Conservation (phyloP, 2,888 invertebrate genomes). For the Euplagia quadripunctaria region DNA sequence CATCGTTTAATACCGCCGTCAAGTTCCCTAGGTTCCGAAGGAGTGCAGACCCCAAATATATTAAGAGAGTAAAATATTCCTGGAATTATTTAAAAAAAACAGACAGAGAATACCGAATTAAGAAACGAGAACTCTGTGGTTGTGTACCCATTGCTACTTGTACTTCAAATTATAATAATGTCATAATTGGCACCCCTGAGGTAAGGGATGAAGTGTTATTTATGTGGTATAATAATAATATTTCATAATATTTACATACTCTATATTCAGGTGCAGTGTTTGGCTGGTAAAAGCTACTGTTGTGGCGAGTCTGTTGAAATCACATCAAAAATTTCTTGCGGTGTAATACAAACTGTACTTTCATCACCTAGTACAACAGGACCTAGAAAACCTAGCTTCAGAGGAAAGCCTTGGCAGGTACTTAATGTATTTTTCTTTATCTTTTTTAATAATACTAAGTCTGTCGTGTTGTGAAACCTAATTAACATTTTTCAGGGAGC, state of each 20-base stretch:
- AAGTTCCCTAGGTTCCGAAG: conserved; percentile 78
- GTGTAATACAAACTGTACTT: conserved; percentile 74
- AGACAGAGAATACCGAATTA: conserved; percentile 59
- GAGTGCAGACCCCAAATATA: conserved; percentile 45
- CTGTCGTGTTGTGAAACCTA: background rate
- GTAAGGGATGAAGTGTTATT: background rate
- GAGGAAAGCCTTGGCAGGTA: conserved; percentile 92
- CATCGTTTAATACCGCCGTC: conserved; percentile 71
- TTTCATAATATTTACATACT: background rate
- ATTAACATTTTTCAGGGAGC: conserved; percentile 63
- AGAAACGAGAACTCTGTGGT: conserved; percentile 77
- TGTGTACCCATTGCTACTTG: conserved; percentile 73
- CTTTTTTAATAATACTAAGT: background rate
- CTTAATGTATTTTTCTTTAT: background rate
- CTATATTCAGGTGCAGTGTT: conserved; percentile 62
- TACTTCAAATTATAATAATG: conserved; percentile 41
- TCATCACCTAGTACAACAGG: conserved; percentile 66
- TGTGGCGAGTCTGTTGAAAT: conserved; percentile 63
- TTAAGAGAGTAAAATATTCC: conserved; percentile 39
- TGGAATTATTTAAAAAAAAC: conserved; percentile 32
- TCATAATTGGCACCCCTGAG: background rate
- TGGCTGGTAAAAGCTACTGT: conserved; percentile 78
- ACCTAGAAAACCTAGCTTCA: conserved; percentile 88
- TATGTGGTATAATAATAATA: background rate
- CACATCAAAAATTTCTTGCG: conserved; percentile 71